These are phyloP conservation scores for Patagioenas fasciata DNA, from an alignment of 2,113 vertebrate species.

Conservation along the genomic window DNA sequence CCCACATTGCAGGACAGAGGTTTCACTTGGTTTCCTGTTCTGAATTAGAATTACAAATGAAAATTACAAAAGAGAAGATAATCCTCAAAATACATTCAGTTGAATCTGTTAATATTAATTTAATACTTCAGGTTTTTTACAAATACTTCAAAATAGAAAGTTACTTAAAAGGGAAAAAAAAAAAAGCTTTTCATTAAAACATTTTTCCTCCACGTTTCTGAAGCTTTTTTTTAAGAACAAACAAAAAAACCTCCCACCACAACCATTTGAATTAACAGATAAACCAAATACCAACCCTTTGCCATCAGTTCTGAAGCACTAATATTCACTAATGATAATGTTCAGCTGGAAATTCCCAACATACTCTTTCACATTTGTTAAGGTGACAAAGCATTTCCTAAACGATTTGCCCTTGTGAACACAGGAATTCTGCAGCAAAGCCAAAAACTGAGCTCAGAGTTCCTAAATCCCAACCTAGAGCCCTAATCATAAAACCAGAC, in stretches of 20 bases:
- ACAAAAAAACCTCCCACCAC: background rate
- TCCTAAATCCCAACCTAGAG: background rate
- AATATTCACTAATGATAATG: background rate
- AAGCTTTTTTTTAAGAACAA: background rate
- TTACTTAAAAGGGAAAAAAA: background rate
- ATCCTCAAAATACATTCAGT: background rate
- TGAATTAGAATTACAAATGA: background rate
- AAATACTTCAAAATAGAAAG: background rate
- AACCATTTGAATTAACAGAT: background rate
- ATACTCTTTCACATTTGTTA: conserved; percentile 1
- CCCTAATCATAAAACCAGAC: conserved; percentile 44
- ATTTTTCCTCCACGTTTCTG: background rate
- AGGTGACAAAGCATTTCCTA: conserved; percentile 55
- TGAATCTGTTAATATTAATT: background rate
- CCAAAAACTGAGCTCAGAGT: conserved; percentile 19
- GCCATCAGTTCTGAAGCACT: background rate
- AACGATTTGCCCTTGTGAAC: background rate
- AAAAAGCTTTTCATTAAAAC: background rate
- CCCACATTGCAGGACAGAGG: background rate
- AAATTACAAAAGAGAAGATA: background rate
- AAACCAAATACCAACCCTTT: background rate
- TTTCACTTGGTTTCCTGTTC: background rate
- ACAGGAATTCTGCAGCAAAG: conserved; percentile 28
- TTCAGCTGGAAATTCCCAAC: conserved; percentile 23
- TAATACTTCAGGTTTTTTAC: background rate